These are phyloP conservation scores for Oreochromis spilurus DNA, from an alignment of 2,113 vertebrate genomes.

Conservation along the genomic window DNA sequence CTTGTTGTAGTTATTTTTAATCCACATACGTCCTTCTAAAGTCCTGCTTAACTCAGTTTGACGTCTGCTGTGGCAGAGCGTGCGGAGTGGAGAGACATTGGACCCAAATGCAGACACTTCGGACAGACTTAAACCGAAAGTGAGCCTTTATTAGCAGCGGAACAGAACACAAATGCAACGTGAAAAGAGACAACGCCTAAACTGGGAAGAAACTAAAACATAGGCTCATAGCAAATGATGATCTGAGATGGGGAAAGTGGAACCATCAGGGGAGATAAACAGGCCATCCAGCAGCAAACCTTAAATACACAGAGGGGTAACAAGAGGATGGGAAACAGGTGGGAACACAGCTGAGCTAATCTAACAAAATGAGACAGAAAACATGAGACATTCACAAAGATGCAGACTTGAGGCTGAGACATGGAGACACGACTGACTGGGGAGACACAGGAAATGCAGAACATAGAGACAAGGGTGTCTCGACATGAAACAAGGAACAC, in stretches of 20 bases:
- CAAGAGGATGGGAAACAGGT: background rate
- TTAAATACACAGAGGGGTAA: background rate
- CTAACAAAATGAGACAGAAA: background rate
- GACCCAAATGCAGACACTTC: background rate
- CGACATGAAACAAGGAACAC: background rate
- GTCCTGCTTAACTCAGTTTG: background rate
- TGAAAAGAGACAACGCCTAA: background rate
- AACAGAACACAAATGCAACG: background rate
- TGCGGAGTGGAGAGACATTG: background rate
- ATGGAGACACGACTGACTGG: background rate
- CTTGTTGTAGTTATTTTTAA: background rate
- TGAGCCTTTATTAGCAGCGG: background rate
- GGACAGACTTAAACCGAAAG: rapidly evolving
- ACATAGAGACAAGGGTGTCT: background rate
- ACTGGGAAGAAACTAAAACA: background rate
- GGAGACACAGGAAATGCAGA: background rate
- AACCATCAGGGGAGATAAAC: background rate
- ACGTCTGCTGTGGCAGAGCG: background rate
- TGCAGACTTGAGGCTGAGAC: background rate
- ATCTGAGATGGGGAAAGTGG: background rate
- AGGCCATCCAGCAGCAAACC: background rate
- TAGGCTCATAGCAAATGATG: background rate
- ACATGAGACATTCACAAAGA: background rate
- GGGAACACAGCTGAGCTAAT: background rate
- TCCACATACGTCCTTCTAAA: background rate